Evolutionary conservation across 2,113 vertebrate genomes (phyloP).

Genomic region (Candoia aspera): DNA sequence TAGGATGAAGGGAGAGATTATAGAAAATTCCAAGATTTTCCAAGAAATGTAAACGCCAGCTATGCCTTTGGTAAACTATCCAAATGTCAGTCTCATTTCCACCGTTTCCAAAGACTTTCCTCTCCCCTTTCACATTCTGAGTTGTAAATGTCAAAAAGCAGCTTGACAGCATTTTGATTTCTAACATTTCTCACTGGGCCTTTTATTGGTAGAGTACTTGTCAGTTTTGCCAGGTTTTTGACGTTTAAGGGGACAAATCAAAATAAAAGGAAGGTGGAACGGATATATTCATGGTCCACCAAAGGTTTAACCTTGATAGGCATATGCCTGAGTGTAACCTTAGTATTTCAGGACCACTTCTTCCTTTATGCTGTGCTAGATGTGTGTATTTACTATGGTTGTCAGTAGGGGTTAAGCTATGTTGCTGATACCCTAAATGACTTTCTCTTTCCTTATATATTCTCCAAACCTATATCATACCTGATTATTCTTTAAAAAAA

Average conservation of each 20-base stretch:
- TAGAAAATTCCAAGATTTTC: neutral
- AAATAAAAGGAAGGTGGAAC: neutral
- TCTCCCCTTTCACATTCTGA: neutral
- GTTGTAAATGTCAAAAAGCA: conserved; percentile 5
- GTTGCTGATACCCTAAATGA: neutral
- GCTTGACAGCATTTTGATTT: neutral
- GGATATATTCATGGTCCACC: neutral
- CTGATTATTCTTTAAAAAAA: neutral
- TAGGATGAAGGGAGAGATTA: neutral
- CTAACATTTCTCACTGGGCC: neutral
- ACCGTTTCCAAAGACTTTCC: neutral
- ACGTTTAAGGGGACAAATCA: neutral
- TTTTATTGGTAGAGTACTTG: neutral
- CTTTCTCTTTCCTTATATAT: neutral
- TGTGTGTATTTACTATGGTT: neutral
- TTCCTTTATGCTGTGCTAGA: neutral
- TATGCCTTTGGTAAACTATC: neutral
- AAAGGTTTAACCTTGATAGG: neutral
- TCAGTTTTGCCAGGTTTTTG: conserved; percentile 1
- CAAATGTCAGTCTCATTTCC: conserved; percentile 3
- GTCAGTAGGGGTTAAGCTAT: neutral
- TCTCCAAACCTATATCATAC: neutral
- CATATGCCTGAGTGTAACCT: neutral
- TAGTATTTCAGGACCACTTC: neutral
- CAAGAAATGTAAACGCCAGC: neutral